phyloP scores from a whole-genome alignment of 1,140 invertebrate species.

The Hylaeus anthracinus region DNA sequence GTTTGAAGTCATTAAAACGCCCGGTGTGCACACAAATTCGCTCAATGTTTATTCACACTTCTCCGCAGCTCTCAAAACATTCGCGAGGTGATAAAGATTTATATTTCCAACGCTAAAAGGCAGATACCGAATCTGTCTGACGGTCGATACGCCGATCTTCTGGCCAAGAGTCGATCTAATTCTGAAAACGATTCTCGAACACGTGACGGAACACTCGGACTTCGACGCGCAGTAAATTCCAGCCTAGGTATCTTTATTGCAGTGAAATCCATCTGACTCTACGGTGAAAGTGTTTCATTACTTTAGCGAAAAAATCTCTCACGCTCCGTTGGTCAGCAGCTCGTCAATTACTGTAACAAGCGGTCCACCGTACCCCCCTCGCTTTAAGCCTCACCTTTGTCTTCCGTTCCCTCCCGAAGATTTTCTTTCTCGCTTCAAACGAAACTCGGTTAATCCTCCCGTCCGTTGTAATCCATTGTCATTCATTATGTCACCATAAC shows the following conservation, averaged over 20 bases:
- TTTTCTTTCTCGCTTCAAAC: conserved; percentile 14
- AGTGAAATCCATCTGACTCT: conserved; percentile 17
- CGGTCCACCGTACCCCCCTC: conserved; percentile 16
- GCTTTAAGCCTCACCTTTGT: conserved; percentile 30
- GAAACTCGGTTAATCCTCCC: background rate
- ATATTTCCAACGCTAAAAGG: background rate
- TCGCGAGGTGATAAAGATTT: background rate
- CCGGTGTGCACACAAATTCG: background rate
- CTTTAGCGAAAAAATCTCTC: conserved; percentile 32
- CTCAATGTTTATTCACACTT: conserved; percentile 5
- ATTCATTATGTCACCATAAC: background rate
- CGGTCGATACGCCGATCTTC: background rate
- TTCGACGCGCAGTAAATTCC: background rate
- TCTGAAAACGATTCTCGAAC: background rate
- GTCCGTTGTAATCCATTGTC: background rate
- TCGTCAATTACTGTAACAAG: conserved; percentile 51
- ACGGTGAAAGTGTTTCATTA: conserved; percentile 48
- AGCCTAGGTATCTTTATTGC: conserved; percentile 4
- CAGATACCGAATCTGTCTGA: background rate
- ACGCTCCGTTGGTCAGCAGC: conserved; percentile 28
- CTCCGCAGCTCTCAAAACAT: conserved; percentile 9
- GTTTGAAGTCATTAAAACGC: conserved; percentile 11
- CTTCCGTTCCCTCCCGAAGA: conserved; percentile 10
- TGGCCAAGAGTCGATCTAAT: background rate
- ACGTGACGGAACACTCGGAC: background rate